Evolutionary conservation across 2,888 invertebrate species (phyloP).

Genomic region (Argyra leucocephala): DNA sequence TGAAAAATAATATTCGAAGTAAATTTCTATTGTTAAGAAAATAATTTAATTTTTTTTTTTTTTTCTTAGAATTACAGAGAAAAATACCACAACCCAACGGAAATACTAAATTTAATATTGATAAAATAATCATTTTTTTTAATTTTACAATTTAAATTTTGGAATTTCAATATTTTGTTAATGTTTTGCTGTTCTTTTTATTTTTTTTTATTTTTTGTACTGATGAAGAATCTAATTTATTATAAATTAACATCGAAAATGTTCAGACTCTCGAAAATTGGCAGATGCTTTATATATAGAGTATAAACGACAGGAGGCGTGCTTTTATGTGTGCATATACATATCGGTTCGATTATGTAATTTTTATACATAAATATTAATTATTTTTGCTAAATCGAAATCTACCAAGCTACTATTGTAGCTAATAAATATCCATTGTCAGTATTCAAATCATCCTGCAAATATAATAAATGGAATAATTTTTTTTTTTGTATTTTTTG

Average conservation of each 20-base stretch:
- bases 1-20: too few relatives aligned
- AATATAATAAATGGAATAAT: constrained; percentile 26
- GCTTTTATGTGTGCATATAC: neutral
- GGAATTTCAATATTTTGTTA: neutral
- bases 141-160: constrained; percentile 12
- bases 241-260: too few relatives aligned
- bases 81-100: too few relatives aligned
- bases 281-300: neutral
- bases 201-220: too few relatives aligned
- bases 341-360: too few relatives aligned
- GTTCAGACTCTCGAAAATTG: neutral
- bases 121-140: neutral
- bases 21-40: too few relatives aligned
- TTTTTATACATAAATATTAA: too few relatives aligned
- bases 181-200: neutral
- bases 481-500: neutral
- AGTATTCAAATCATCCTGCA: constrained; percentile 60
- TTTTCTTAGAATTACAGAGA: too few relatives aligned
- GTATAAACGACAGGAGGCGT: neutral
- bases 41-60: too few relatives aligned
- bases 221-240: too few relatives aligned
- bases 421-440: constrained; percentile 57
- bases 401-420: constrained; percentile 52
- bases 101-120: too few relatives aligned
- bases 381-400: too few relatives aligned